Conservation (phyloP, 2,888 invertebrate species). For the Lasioglossum figueresi region DNA sequence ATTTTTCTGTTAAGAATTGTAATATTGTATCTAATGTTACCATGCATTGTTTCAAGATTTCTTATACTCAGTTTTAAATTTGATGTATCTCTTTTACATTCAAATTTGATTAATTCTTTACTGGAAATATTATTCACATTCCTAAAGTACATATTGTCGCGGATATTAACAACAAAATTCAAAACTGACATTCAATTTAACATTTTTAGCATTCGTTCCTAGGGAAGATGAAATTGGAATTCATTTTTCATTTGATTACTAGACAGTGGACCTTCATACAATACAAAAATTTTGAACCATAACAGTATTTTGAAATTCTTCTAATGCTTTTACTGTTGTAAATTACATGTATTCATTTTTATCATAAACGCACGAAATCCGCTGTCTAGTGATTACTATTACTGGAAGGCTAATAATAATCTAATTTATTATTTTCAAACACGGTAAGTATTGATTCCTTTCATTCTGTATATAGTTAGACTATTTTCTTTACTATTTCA, state of each 20-base stretch:
- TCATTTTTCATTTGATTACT: not conserved
- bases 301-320: not conserved
- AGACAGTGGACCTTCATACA: not conserved
- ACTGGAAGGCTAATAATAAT: conserved; percentile 24
- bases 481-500: conserved; percentile 3
- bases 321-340: not conserved
- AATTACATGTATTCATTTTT: not conserved
- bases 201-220: not conserved
- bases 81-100: not conserved
- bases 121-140: not conserved
- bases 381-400: not conserved
- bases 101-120: not conserved
- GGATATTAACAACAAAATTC: not conserved
- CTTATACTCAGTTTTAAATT: not conserved
- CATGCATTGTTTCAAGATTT: not conserved
- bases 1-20: not conserved
- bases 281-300: too few relatives aligned
- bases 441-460: not conserved
- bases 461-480: not conserved
- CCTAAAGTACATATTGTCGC: not conserved
- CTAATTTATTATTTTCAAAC: not conserved
- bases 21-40: not conserved
- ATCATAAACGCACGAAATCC: not conserved
- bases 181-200: not conserved
- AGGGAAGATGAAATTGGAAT: not conserved